phyloP scores from a whole-genome alignment of 2,888 invertebrate species.

The Polyommatus iphigenia region DNA sequence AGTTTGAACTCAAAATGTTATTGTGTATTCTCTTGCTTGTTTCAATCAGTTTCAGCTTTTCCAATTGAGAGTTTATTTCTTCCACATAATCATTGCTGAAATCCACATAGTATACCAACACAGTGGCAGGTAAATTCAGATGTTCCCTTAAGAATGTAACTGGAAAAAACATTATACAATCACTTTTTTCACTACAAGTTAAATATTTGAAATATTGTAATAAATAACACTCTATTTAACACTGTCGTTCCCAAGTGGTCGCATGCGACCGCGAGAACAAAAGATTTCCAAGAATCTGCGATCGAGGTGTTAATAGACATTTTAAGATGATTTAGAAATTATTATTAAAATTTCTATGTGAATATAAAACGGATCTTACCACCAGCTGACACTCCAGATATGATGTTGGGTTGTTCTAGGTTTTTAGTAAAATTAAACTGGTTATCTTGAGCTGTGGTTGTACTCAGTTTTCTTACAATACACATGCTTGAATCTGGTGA shows the following conservation, averaged over 20 bases:
- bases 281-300: no score
- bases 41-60: conserved; percentile 55
- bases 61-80: conserved; percentile 56
- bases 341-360: neutral
- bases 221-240: no score
- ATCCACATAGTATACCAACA: conserved; percentile 62
- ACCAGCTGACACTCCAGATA: conserved; percentile 72
- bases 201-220: no score
- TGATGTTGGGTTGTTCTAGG: conserved; percentile 73
- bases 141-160: conserved; percentile 64
- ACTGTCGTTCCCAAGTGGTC: no score
- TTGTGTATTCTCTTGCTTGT: conserved; percentile 44
- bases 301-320: no score
- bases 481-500: conserved; percentile 48
- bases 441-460: conserved; percentile 47
- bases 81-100: conserved; percentile 59
- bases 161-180: conserved; percentile 49
- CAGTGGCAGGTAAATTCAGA: conserved; percentile 53
- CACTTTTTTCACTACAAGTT: neutral
- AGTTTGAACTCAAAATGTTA: conserved; percentile 60
- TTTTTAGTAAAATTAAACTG: conserved; percentile 51
- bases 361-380: conserved; percentile 50
- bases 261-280: no score
- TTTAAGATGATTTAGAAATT: neutral
- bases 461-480: conserved; percentile 52